Conservation (phyloP, 2,113 vertebrate genomes). For the Thermophis baileyi region DNA sequence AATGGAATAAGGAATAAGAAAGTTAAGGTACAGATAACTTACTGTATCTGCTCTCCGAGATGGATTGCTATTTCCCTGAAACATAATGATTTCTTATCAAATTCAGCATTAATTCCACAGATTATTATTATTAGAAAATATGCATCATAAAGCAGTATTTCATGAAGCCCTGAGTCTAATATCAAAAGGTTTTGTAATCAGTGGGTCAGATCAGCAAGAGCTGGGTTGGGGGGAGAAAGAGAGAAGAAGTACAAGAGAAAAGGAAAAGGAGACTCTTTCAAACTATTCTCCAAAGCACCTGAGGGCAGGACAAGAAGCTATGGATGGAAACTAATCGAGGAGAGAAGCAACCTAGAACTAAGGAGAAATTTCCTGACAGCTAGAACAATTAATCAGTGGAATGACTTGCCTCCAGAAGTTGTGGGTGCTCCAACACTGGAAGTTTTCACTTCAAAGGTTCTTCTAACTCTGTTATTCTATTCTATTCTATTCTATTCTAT, state of each 20-base stretch:
- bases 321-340: no score
- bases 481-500: not conserved
- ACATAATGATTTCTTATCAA: not conserved
- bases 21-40: not conserved
- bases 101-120: not conserved
- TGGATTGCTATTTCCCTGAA: constrained; percentile 31
- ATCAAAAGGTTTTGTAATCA: not conserved
- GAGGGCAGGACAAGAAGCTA: no score
- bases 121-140: not conserved
- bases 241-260: not conserved
- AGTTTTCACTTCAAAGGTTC: not conserved
- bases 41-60: constrained; percentile 32
- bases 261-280: not conserved
- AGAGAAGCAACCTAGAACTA: no score
- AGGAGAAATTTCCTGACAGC: no score
- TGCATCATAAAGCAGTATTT: not conserved
- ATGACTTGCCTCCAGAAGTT: no score
- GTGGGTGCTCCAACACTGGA: no score
- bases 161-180: not conserved
- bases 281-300: no score
- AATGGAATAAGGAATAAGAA: constrained; percentile 34
- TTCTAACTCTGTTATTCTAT: not conserved
- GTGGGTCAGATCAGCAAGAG: no score
- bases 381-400: no score
- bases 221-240: not conserved